A percentile compares a stretch with the other conserved stretches of the same genome.
Evolutionary conservation across 2,888 invertebrate genomes (phyloP).

Genomic region (Aleiodes alternator): DNA sequence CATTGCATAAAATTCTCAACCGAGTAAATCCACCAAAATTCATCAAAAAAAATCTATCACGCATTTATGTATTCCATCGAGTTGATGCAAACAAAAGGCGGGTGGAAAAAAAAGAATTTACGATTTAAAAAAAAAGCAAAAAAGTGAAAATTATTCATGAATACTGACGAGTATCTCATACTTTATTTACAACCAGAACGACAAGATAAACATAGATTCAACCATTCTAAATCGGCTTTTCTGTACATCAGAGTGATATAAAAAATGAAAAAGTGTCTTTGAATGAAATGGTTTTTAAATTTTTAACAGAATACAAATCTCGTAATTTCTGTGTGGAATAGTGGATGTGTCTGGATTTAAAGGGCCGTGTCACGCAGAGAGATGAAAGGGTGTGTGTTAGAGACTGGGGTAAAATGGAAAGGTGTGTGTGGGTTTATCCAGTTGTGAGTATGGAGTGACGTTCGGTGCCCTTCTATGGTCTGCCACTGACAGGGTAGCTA

Average conservation of each 20-base stretch:
- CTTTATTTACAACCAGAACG: slow-evolving; percentile 41
- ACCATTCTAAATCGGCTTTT: slow-evolving; percentile 1
- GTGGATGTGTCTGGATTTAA: slow-evolving; percentile 13
- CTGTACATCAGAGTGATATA: not conserved
- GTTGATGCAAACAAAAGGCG: not conserved
- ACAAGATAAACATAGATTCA: slow-evolving; percentile 34
- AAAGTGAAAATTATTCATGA: slow-evolving; percentile 34
- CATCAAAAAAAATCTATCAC: not conserved
- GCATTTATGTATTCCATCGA: too few species aligned
- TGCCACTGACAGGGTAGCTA: slow-evolving; percentile 41
- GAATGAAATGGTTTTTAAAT: slow-evolving; percentile 10
- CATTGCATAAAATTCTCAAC: too few species aligned
- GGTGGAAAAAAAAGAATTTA: not conserved
- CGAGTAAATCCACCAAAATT: not conserved
- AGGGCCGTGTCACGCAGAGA: slow-evolving; percentile 23
- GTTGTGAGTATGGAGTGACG: slow-evolving; percentile 35
- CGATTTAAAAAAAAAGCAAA: not conserved
- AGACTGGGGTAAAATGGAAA: not conserved
- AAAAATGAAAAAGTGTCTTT: not conserved
- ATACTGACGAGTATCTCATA: slow-evolving; percentile 34
- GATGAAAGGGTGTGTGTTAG: slow-evolving; percentile 21
- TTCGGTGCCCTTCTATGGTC: slow-evolving; percentile 32
- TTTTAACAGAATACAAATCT: not conserved
- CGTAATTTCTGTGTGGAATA: not conserved
- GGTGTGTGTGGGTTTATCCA: slow-evolving; percentile 22